Evolutionary conservation across 2,888 invertebrate species (phyloP).

Genomic region (Parnassius apollo): DNA sequence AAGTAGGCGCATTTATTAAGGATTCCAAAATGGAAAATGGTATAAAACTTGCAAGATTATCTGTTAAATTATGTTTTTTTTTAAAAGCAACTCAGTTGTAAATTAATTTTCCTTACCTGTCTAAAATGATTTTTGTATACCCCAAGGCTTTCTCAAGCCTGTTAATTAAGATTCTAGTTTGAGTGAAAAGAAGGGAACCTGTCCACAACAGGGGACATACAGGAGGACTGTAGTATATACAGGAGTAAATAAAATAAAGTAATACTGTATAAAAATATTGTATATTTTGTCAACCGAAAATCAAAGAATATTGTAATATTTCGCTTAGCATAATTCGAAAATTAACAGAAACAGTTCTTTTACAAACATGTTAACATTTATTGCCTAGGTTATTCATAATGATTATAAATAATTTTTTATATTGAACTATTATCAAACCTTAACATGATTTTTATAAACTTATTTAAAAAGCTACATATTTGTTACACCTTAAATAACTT

Average conservation of each 20-base stretch:
- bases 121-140: too few relatives aligned
- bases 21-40: too few relatives aligned
- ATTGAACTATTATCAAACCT: slow-evolving; percentile 36
- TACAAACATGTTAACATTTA: slow-evolving; percentile 59
- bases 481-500: slow-evolving; percentile 43
- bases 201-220: too few relatives aligned
- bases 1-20: too few relatives aligned
- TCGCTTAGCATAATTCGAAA: slow-evolving; percentile 67
- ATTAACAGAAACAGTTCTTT: slow-evolving; percentile 65
- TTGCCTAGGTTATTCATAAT: slow-evolving; percentile 48
- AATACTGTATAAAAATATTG: slow-evolving; percentile 61
- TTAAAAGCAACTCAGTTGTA: too few relatives aligned
- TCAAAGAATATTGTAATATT: slow-evolving; percentile 75
- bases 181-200: too few relatives aligned
- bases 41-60: too few relatives aligned
- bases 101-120: too few relatives aligned
- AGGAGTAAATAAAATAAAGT: slow-evolving; percentile 9
- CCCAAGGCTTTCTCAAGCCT: too few relatives aligned
- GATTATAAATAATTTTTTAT: slow-evolving; percentile 49
- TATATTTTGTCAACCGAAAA: slow-evolving; percentile 79
- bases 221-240: not conserved
- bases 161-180: too few relatives aligned
- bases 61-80: too few relatives aligned
- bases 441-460: slow-evolving; percentile 35
- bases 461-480: slow-evolving; percentile 30